phyloP scores from a whole-genome alignment of 2,113 vertebrate genomes.

The Apus apus region DNA sequence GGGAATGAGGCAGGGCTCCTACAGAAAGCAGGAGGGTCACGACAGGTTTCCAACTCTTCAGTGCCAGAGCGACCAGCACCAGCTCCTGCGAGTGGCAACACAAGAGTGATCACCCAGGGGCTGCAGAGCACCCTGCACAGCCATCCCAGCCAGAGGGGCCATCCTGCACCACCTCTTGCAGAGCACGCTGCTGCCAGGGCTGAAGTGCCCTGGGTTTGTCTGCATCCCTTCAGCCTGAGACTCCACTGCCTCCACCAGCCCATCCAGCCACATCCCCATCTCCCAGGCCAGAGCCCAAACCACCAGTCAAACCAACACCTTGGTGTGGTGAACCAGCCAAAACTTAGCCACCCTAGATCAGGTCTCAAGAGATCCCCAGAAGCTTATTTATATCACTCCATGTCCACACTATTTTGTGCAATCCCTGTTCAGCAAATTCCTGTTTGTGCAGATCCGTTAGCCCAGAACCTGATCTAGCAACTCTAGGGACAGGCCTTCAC shows the following conservation, averaged over 20 bases:
- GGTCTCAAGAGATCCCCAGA: not conserved
- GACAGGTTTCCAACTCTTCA: not conserved
- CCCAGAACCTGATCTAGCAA: not conserved
- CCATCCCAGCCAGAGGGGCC: not conserved
- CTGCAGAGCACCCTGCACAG: not conserved
- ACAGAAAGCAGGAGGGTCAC: not conserved
- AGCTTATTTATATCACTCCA: not conserved
- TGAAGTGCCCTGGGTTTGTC: not conserved
- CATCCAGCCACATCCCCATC: not conserved
- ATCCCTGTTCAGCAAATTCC: not conserved
- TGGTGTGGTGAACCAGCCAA: not conserved
- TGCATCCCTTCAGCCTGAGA: not conserved
- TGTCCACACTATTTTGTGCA: not conserved
- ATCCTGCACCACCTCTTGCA: rapidly evolving
- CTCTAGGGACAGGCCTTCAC: not conserved
- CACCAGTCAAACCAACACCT: not conserved
- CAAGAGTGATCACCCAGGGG: not conserved
- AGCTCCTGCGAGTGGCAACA: not conserved
- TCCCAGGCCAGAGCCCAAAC: constrained; percentile 36
- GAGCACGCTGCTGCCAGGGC: not conserved
- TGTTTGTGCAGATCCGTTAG: not conserved
- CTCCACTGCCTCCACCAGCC: not conserved
- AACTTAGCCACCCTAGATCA: not conserved
- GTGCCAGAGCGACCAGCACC: rapidly evolving
- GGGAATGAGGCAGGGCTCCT: not conserved